A percentile compares a stretch with the other conserved stretches of the same genome.
Evolutionary conservation across 2,888 invertebrate species (phyloP).

Genomic region (Philopedon plagiatum): DNA sequence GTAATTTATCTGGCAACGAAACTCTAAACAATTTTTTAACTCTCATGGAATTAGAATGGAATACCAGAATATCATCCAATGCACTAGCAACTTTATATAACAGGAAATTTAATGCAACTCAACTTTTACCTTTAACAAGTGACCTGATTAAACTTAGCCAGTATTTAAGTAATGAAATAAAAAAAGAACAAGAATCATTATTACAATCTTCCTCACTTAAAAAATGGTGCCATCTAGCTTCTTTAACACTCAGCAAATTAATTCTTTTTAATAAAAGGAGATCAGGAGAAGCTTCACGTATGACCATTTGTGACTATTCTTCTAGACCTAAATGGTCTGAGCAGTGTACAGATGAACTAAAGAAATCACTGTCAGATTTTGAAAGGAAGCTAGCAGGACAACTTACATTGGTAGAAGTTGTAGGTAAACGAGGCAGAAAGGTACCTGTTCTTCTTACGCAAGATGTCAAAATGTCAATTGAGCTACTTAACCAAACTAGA

Average conservation of each 20-base stretch:
- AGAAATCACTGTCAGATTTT: constrained; percentile 42
- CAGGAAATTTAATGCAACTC: constrained; percentile 42
- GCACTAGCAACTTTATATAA: constrained; percentile 48
- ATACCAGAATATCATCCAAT: constrained; percentile 49
- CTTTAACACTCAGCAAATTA: constrained; percentile 36
- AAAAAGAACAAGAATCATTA: constrained; percentile 23
- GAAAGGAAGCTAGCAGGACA: constrained; percentile 48
- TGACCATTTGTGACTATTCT: constrained; percentile 46
- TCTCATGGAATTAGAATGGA: constrained; percentile 52
- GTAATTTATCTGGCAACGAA: constrained; percentile 44
- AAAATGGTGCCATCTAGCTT: constrained; percentile 35
- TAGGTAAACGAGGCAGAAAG: constrained; percentile 47
- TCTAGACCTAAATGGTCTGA: constrained; percentile 46
- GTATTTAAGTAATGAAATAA: constrained; percentile 42
- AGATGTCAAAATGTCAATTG: constrained; percentile 42
- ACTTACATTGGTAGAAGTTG: constrained; percentile 45
- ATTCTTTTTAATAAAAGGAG: constrained; percentile 54
- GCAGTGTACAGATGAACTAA: constrained; percentile 47
- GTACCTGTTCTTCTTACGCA: constrained; percentile 50
- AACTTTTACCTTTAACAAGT: constrained; percentile 52
- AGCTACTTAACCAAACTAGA: constrained; percentile 35
- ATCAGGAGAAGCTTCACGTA: constrained; percentile 51
- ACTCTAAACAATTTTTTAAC: constrained; percentile 33
- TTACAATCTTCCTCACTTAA: constrained; percentile 1
- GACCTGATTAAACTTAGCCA: constrained; percentile 50